Percentiles rank a stretch among this genome's conserved stretches.
phyloP scores from a whole-genome alignment of 2,113 vertebrate species.

The Hypanus sabinus region DNA sequence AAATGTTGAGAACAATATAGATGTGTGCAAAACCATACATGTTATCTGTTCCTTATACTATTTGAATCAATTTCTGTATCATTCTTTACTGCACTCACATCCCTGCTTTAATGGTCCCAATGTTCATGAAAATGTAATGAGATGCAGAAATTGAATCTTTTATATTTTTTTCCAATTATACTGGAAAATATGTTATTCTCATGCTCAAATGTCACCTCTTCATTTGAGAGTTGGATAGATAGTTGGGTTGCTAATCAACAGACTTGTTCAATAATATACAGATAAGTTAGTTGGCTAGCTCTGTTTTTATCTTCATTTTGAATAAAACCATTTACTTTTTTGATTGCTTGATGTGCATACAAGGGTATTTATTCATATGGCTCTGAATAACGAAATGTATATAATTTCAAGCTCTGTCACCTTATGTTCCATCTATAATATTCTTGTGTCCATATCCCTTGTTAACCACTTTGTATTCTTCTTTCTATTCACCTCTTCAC shows the following conservation, averaged over 20 bases:
- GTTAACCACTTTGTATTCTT: too few relatives aligned
- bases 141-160: neutral
- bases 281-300: neutral
- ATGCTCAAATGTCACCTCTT: neutral
- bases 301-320: neutral
- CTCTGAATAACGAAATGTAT: too few relatives aligned
- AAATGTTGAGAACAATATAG: neutral
- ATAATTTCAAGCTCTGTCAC: too few relatives aligned
- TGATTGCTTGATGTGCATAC: too few relatives aligned
- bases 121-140: neutral
- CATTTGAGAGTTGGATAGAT: neutral
- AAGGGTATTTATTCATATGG: too few relatives aligned
- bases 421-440: too few relatives aligned
- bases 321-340: neutral
- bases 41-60: neutral
- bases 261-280: neutral
- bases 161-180: neutral
- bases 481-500: too few relatives aligned
- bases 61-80: neutral
- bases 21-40: neutral
- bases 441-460: too few relatives aligned
- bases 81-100: neutral
- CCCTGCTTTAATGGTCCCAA: neutral
- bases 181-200: neutral
- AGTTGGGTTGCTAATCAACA: neutral